phyloP scores from a whole-genome alignment of 2,797 vertebrate genomes.

The Sciurus carolinensis region DNA sequence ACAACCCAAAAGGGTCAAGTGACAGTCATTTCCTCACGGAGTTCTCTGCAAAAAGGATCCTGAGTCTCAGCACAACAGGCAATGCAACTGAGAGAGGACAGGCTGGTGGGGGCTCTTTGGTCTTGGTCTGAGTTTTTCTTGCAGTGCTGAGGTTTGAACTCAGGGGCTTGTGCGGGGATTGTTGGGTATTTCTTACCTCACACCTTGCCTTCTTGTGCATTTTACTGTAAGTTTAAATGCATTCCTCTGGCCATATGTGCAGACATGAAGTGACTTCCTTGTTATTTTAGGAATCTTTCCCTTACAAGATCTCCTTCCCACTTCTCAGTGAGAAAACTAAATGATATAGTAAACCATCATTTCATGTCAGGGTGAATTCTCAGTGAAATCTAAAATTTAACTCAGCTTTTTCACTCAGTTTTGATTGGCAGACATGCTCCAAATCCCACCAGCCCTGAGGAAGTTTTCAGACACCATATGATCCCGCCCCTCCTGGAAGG shows the following conservation, averaged over 20 bases:
- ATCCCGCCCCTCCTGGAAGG: background rate
- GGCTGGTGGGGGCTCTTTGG: background rate
- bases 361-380: background rate
- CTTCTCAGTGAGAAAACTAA: background rate
- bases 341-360: background rate
- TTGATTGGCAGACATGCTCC: background rate
- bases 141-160: background rate
- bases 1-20: background rate
- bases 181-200: background rate
- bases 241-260: too few species aligned
- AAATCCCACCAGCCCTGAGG: background rate
- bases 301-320: too few species aligned
- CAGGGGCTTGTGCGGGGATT: too few species aligned
- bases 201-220: background rate
- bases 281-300: too few species aligned
- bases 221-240: background rate
- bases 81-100: too few species aligned
- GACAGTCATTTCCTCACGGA: background rate
- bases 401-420: background rate
- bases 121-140: background rate
- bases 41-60: background rate
- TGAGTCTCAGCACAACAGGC: background rate
- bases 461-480: background rate
- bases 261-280: background rate
- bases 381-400: background rate